phyloP scores from a whole-genome alignment of 2,888 invertebrate species.

The Diarsia mendica region DNA sequence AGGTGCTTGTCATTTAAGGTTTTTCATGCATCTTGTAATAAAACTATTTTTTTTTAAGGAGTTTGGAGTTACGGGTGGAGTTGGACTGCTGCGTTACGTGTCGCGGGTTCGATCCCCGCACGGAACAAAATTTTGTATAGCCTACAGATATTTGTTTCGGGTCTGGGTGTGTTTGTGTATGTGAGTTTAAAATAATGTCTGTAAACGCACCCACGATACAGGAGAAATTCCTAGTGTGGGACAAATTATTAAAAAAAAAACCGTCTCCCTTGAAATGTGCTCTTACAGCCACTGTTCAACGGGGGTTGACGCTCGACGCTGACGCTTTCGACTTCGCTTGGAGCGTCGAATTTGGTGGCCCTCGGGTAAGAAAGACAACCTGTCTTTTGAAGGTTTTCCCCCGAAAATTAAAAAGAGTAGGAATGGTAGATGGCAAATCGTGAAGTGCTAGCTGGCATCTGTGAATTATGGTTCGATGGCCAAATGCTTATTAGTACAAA shows the following conservation, averaged over 20 bases:
- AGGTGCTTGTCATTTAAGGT: conserved; percentile 1
- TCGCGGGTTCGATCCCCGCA: too few relatives aligned
- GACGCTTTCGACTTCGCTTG: too few relatives aligned
- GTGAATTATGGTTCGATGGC: neutral
- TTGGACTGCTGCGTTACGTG: too few relatives aligned
- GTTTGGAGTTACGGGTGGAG: neutral
- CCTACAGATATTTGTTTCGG: too few relatives aligned
- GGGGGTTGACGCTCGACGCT: neutral
- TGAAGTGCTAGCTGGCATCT: neutral
- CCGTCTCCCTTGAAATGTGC: neutral
- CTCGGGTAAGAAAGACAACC: too few relatives aligned
- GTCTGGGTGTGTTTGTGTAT: too few relatives aligned
- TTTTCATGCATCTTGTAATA: neutral
- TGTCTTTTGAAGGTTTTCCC: neutral
- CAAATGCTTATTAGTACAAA: neutral
- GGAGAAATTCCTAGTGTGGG: too few relatives aligned
- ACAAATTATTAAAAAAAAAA: too few relatives aligned
- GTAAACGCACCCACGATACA: too few relatives aligned
- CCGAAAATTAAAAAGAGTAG: neutral
- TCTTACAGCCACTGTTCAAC: neutral
- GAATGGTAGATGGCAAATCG: neutral
- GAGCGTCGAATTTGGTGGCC: too few relatives aligned
- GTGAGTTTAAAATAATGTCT: too few relatives aligned
- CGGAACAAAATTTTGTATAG: too few relatives aligned
- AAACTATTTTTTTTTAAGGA: neutral